phyloP scores from a whole-genome alignment of 2,797 vertebrate species.

The Sebastes cheni region DNA sequence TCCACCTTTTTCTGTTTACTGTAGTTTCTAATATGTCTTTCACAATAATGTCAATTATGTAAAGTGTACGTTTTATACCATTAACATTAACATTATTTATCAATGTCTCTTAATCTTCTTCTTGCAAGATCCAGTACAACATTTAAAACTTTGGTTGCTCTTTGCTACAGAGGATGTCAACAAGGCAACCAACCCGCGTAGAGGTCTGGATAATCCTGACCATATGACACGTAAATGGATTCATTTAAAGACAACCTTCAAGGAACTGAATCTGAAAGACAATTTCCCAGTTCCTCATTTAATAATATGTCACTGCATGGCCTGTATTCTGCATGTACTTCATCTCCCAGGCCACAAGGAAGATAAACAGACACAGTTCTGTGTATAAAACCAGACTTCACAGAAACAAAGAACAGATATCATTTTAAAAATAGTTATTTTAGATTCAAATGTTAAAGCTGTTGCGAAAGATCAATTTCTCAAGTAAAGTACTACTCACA shows the following conservation, averaged over 20 bases:
- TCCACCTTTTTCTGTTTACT: conserved; percentile 10
- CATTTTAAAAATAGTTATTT: neutral
- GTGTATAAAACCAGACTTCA: neutral
- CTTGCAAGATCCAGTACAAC: neutral
- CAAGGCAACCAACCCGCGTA: neutral
- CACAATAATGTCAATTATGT: neutral
- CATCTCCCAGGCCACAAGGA: conserved; percentile 41
- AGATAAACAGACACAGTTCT: conserved; percentile 5
- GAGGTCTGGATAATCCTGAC: conserved; percentile 47
- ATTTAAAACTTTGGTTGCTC: neutral
- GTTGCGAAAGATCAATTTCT: neutral
- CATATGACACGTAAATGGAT: conserved; percentile 57
- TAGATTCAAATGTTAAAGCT: neutral
- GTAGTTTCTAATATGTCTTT: neutral
- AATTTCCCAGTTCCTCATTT: conserved; percentile 82
- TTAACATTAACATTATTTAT: neutral
- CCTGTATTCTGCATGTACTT: conserved; percentile 4
- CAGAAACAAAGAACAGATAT: neutral
- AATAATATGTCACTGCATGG: conserved; percentile 43
- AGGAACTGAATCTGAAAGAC: conserved; percentile 87
- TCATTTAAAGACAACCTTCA: conserved; percentile 72
- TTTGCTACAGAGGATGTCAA: neutral
- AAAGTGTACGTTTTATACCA: neutral
- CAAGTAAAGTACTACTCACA: neutral
- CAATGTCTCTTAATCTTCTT: neutral